Evolutionary conservation across 2,113 vertebrate genomes (phyloP).

Genomic region (Coreoperca whiteheadi): DNA sequence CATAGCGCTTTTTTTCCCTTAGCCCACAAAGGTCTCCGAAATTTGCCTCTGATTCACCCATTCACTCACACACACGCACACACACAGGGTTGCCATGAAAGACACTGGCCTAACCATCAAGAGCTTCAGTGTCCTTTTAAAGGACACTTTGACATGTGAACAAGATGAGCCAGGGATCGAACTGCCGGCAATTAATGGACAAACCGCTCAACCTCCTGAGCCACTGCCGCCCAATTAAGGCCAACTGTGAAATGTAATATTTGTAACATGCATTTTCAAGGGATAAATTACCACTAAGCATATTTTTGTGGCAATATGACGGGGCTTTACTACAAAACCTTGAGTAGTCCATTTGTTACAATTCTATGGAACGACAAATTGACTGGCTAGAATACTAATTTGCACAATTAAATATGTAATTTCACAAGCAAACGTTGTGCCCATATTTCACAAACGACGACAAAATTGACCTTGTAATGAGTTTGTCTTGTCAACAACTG

Average conservation of each 20-base stretch:
- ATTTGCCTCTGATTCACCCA: not conserved
- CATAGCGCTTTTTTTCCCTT: not conserved
- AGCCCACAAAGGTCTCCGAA: not conserved
- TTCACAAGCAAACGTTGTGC: not conserved
- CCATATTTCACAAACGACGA: not conserved
- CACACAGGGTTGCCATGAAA: not conserved
- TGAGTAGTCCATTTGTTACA: not conserved
- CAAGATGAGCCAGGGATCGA: not conserved
- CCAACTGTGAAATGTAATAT: not conserved
- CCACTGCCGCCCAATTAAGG: not conserved
- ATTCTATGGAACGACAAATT: not conserved
- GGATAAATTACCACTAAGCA: not conserved
- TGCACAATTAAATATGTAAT: not conserved
- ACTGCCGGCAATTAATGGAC: not conserved
- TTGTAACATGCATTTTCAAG: not conserved
- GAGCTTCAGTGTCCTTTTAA: not conserved
- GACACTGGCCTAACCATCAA: not conserved
- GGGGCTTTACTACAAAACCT: not conserved
- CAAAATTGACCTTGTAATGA: not conserved
- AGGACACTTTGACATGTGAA: not conserved
- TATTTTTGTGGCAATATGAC: not conserved
- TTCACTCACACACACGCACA: not conserved
- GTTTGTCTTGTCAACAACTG: not conserved
- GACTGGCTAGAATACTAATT: not conserved
- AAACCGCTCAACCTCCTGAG: not conserved